phyloP scores from a whole-genome alignment of 64 coral and sea anemone genomes.

The Stichodactyla mertensii region DNA sequence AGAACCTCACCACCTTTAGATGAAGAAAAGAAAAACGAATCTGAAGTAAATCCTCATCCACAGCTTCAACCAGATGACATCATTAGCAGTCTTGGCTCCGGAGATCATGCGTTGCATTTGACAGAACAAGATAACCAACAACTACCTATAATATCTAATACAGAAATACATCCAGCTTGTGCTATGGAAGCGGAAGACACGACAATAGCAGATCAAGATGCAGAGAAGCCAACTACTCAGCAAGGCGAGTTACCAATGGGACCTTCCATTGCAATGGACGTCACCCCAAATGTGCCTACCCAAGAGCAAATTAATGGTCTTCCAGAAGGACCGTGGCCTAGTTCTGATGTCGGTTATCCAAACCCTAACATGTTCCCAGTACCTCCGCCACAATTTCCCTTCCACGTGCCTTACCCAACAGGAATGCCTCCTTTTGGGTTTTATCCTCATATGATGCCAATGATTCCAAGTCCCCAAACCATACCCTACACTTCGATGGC shows the following conservation, averaged over 20 bases:
- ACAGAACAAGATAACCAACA: neutral
- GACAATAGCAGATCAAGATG: neutral
- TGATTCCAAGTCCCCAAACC: neutral
- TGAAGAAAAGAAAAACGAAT: neutral
- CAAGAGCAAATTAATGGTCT: neutral
- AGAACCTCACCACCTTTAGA: neutral
- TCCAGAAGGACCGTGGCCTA: neutral
- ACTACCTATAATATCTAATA: neutral
- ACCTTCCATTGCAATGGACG: neutral
- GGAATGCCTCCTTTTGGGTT: constrained; percentile 14
- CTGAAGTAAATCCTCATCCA: neutral
- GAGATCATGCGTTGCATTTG: neutral
- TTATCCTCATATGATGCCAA: constrained; percentile 18
- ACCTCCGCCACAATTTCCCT: neutral
- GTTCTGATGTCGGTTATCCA: neutral
- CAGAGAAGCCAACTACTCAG: neutral
- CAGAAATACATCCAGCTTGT: neutral
- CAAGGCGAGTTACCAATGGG: neutral
- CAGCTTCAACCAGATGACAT: neutral
- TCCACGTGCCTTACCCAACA: constrained; percentile 1
- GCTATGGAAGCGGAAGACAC: neutral
- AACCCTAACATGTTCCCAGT: neutral
- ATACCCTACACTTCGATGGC: neutral
- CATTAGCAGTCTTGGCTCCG: neutral
- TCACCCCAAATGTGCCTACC: neutral